A percentile compares a stretch with the other conserved stretches of the same genome.
These are phyloP conservation scores for Sycobia sp. DNA, from an alignment of 1,140 invertebrate genomes.

Conservation along the genomic window DNA sequence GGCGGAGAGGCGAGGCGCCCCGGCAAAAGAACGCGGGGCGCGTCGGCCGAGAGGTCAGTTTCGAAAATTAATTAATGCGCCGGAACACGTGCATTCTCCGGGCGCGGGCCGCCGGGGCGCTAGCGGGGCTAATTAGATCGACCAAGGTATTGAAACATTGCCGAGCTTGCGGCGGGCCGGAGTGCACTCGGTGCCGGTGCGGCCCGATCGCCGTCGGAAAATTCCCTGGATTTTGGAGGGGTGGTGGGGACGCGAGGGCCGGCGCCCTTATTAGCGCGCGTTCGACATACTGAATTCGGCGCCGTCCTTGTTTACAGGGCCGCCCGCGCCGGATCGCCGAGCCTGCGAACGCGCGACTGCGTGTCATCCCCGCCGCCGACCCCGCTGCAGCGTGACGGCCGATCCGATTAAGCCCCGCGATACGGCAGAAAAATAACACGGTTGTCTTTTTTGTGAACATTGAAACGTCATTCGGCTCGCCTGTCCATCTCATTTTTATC, in stretches of 20 bases:
- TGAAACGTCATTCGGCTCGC: conserved; percentile 25
- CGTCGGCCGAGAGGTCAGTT: conserved; percentile 9
- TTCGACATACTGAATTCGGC: conserved; percentile 26
- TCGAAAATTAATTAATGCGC: conserved; percentile 32
- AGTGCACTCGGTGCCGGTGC: not conserved
- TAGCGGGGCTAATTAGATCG: conserved; percentile 34
- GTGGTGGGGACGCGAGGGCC: not conserved
- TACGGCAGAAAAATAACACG: no score
- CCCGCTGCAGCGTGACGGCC: not conserved
- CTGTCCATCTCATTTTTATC: not conserved
- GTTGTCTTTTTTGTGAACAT: conserved; percentile 27
- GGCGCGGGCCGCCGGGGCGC: conserved; percentile 6
- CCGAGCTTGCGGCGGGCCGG: conserved; percentile 24
- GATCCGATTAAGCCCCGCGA: conserved; percentile 32
- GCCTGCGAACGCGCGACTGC: not conserved
- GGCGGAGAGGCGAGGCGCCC: no score
- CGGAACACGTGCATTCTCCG: conserved; percentile 10
- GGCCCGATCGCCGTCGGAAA: conserved; percentile 5
- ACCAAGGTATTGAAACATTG: conserved; percentile 34
- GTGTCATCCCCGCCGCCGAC: not conserved
- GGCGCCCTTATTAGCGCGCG: conserved; percentile 33
- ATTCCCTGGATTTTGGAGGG: conserved; percentile 32
- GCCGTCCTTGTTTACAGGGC: not conserved
- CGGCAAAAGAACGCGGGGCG: not conserved
- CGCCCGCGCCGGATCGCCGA: not conserved